phyloP scores from a whole-genome alignment of 2,113 vertebrate genomes.

The Alexandromys fortis region DNA sequence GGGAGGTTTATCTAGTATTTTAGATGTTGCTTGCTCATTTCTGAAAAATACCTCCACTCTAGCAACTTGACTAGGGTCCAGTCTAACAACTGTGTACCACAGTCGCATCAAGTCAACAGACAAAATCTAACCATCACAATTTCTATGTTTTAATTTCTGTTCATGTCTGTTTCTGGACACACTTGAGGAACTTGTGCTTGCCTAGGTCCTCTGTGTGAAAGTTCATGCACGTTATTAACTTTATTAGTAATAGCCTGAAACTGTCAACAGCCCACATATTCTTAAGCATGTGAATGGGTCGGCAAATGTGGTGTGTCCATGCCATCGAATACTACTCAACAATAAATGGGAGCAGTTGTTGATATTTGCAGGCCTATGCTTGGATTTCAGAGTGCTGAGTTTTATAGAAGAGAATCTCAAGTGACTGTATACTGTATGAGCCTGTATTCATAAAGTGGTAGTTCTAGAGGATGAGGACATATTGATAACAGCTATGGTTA shows the following conservation, averaged over 20 bases:
- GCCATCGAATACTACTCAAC: neutral
- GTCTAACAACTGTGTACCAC: neutral
- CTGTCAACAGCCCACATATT: neutral
- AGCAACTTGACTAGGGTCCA: neutral
- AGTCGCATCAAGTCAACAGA: neutral
- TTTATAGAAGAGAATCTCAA: neutral
- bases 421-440: neutral
- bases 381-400: neutral
- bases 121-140: neutral
- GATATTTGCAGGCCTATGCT: neutral
- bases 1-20: neutral
- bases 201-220: neutral
- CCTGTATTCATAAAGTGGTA: constrained; percentile 5
- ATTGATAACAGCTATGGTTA: neutral
- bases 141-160: neutral
- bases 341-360: neutral
- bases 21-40: neutral
- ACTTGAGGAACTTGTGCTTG: neutral
- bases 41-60: neutral
- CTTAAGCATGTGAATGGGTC: neutral
- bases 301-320: neutral
- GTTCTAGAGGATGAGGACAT: neutral
- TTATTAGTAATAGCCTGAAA: neutral
- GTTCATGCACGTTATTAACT: neutral
- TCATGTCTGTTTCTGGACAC: neutral